A percentile compares a stretch with the other conserved stretches of the same genome.
Conservation (phyloP, 2,888 invertebrate species). For the Orthosia incerta region DNA sequence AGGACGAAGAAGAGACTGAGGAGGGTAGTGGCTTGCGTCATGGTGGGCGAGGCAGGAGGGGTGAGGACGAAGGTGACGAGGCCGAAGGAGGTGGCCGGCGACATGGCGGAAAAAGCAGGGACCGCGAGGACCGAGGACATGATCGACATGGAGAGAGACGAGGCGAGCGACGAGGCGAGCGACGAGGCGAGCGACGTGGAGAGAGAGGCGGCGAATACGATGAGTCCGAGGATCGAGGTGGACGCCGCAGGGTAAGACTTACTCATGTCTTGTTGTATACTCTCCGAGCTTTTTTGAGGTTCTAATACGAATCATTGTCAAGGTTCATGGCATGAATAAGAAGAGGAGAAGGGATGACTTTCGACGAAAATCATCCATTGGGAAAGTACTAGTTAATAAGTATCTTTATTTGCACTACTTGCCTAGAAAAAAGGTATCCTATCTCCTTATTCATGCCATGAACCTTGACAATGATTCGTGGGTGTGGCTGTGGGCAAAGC, state of each 20-base stretch:
- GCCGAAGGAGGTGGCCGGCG: background rate
- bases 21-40: background rate
- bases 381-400: too few relatives aligned
- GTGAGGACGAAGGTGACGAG: background rate
- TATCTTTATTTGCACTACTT: too few relatives aligned
- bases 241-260: background rate
- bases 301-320: background rate
- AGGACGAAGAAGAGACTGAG: background rate
- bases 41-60: background rate
- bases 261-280: background rate
- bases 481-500: background rate
- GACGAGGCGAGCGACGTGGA: background rate
- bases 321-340: too few relatives aligned
- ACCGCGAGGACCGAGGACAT: background rate
- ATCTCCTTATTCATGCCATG: too few relatives aligned
- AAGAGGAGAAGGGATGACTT: too few relatives aligned
- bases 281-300: background rate
- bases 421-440: too few relatives aligned
- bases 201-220: background rate
- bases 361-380: too few relatives aligned
- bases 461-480: too few relatives aligned
- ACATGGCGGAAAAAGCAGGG: background rate
- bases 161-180: too few relatives aligned
- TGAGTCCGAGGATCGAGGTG: background rate
- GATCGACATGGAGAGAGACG: background rate